Base-by-base conservation (phyloP, 2,888 invertebrate genomes). In the Platypus cylindrus region DNA sequence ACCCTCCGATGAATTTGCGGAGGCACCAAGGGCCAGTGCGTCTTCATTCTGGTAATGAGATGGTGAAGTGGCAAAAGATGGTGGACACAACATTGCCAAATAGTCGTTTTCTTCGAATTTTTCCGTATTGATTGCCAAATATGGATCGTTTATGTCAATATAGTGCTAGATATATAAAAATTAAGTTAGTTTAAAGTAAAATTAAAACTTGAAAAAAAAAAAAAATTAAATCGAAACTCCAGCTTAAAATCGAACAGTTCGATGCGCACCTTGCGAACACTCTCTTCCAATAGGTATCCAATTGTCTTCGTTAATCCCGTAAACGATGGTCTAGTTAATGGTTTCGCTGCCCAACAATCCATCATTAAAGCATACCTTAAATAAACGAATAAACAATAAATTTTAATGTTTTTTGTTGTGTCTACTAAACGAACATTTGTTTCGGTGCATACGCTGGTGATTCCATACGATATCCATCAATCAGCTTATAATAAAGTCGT, bases 381-480 rank as follows among this genome's bases (percentile, higher is more conserved):
- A 20, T 20, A 20, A 20, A 32, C 30, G 9, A 18, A n/a, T n/a
- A n/a, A n/a, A n/a, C n/a, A n/a, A n/a, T n/a, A n/a, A n/a, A n/a
- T n/a, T n/a, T n/a, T n/a, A n/a, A n/a, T n/a, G n/a, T n/a, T n/a
- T n/a, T n/a, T n/a, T n/a, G n/a, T n/a, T n/a, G 3, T 17, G 13
- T 31, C 2, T 30, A 29, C 20, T 2, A 35, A 16, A 40, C 49
- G 65, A 73, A 87, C 66, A 87, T 64, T 40, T 78, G 74, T 44
- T 78, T 71, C 25, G 89, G 85, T 2, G 90, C 78, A 55, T 78
- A 87, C 23, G 76, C 68, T 0, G 95, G 95, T 48, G 82, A 76
- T 43, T 85, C 83, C 72, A 97, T 78, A 40, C 95, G 72, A 54
- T 87, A 85, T 44, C 94, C 94, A 50, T 80, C 77, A 32, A 76